These are phyloP conservation scores for Varanus komodoensis DNA, from an alignment of 2,113 vertebrate species.

Conservation along the genomic window DNA sequence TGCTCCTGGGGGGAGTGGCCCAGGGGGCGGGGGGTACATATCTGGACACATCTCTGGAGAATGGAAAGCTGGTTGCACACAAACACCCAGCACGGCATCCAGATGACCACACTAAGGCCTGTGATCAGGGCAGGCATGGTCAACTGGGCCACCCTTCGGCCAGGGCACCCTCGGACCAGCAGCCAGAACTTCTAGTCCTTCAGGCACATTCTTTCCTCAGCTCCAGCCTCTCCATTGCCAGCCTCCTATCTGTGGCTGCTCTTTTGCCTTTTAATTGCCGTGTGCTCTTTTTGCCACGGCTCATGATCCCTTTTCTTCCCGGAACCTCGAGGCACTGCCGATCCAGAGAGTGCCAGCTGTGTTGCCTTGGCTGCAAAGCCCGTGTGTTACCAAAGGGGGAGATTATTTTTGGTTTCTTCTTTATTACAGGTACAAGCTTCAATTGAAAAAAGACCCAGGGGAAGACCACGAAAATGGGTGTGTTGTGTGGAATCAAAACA, in stretches of 20 bases:
- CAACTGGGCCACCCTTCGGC: too few relatives aligned
- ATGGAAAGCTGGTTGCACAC: background rate
- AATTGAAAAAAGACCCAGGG: constrained; percentile 61
- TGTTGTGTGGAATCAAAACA: constrained; percentile 17
- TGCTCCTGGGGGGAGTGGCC: too few relatives aligned
- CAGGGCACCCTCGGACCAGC: background rate
- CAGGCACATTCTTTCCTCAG: background rate
- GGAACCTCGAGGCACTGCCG: background rate
- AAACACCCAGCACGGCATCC: background rate
- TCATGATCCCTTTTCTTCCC: background rate
- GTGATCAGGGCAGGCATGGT: too few relatives aligned
- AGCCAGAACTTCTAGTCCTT: background rate
- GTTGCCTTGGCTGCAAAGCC: background rate
- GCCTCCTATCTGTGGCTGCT: background rate
- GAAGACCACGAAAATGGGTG: constrained; percentile 73
- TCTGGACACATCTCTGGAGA: too few relatives aligned
- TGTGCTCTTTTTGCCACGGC: background rate
- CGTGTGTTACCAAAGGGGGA: constrained; percentile 14
- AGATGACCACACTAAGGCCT: background rate
- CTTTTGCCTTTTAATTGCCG: background rate
- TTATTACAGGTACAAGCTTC: constrained; percentile 54
- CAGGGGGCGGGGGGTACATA: too few relatives aligned
- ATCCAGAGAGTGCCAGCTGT: background rate
- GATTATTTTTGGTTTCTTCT: background rate
- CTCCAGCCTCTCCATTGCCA: background rate